Conservation (phyloP, 2,113 vertebrate genomes). For the Hylia prasina region DNA sequence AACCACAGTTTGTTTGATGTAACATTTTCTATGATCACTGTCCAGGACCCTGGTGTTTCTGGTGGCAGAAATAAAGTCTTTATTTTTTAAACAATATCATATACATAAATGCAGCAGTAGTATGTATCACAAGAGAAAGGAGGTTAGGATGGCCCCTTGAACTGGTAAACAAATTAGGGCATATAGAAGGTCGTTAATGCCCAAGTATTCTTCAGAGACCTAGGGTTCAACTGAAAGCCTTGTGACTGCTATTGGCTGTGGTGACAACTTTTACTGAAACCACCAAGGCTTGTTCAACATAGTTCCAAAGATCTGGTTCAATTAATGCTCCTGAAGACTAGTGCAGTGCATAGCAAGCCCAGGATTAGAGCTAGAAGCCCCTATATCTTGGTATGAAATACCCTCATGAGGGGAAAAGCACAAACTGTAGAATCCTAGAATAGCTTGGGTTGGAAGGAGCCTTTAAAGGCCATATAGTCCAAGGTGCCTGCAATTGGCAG, state of each 20-base stretch:
- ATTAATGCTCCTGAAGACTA: not conserved
- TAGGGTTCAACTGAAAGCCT: not conserved
- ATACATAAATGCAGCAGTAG: not conserved
- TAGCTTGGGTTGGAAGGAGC: not conserved
- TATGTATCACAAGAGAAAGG: not conserved
- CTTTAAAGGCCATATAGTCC: not conserved
- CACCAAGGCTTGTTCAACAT: not conserved
- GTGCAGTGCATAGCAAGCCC: not conserved
- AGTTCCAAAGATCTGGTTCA: not conserved
- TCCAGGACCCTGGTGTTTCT: not conserved
- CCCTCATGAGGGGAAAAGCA: not conserved
- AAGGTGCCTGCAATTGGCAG: not conserved
- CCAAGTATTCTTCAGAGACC: not conserved
- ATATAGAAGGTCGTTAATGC: not conserved
- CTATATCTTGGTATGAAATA: not conserved
- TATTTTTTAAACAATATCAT: not conserved
- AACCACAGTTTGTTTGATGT: not conserved
- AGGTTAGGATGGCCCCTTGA: not conserved
- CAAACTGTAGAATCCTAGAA: not conserved
- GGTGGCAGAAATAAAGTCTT: not conserved
- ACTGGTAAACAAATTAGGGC: not conserved
- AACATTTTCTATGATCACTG: not conserved
- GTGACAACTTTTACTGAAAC: not conserved
- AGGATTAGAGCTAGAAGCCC: not conserved
- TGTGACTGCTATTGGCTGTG: not conserved